Evolutionary conservation across 2,797 vertebrate genomes (phyloP), one percentile per base, ranked within the genome.

Genomic region (Pogoniulus pusillus): DNA sequence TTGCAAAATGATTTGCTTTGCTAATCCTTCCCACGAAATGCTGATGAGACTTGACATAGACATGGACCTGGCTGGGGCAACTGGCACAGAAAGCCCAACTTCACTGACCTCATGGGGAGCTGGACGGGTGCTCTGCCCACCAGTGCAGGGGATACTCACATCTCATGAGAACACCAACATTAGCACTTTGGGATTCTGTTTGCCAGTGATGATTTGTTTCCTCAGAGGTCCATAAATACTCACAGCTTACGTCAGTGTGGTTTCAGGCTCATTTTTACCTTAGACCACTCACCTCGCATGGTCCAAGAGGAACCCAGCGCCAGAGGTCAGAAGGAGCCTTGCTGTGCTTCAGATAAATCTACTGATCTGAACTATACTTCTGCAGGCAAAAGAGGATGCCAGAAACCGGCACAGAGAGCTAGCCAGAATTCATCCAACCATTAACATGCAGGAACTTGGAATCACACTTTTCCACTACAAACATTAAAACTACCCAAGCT

Each of bases 181-280:
- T 10, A 64, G 71, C 76, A 9, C 30, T 14, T 43, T 3, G 2
- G 43, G 54, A 73, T 34, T 39, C 71, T 5, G 37, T 12, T 34
- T 78, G 70, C 60, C 90, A 45, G 70, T 2, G 26, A 80, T 72
- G 82, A 91, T 37, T 85, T 86, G 84, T 81, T 91, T 82, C 91
- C 76, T 85, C 54, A 2, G 65, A 69, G 88, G 82, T 45, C 90
- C 79, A 79, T 47, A 82, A 64, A 76, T 77, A 76, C 71, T 64
- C 58, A 70, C 14, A 20, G 87, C 82, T 96, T 84, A 62, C 80
- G 85, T 96, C 94, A 92, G 6, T 35, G 71, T 60, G 73, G 88
- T 88, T 94, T 89, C 82, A 3, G 72, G 57, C 69, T 89, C 87
- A 9, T 54, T 90, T 91, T 87, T 81, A 82, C 81, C 78, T 20